Evolutionary conservation across 23 tunicate genomes (phyloP).

Genomic region (Trididemnum nubilum): DNA sequence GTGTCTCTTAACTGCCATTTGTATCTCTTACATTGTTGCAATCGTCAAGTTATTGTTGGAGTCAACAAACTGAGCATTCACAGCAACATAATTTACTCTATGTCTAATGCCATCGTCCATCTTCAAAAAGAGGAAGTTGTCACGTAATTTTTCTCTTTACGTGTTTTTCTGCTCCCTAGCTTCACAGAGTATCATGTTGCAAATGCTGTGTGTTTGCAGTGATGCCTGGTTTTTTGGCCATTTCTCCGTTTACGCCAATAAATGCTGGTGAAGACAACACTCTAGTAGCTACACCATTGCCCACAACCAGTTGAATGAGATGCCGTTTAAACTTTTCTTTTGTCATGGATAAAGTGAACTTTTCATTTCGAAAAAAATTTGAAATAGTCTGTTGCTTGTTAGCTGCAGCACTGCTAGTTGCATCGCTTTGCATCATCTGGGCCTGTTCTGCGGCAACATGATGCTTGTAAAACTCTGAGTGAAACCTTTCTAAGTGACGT

Average conservation of each 20-base stretch:
- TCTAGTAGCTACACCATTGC: background rate
- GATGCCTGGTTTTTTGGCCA: background rate
- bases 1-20: background rate
- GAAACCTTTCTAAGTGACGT: no score
- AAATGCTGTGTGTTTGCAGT: background rate
- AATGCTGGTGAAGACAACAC: background rate
- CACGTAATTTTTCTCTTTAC: background rate
- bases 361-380: no score
- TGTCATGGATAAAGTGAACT: no score
- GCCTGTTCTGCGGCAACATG: no score
- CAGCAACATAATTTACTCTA: background rate
- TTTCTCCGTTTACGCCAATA: background rate
- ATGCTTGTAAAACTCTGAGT: no score
- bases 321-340: background rate
- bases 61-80: background rate
- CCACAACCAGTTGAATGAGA: background rate
- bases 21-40: background rate
- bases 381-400: no score
- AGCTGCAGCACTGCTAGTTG: no score
- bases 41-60: background rate
- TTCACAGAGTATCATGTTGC: background rate
- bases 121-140: background rate
- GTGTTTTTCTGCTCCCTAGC: background rate
- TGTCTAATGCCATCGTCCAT: background rate
- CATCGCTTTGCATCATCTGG: no score